Conservation (phyloP, 1,140 invertebrate genomes). For the Drosophila insularis region DNA sequence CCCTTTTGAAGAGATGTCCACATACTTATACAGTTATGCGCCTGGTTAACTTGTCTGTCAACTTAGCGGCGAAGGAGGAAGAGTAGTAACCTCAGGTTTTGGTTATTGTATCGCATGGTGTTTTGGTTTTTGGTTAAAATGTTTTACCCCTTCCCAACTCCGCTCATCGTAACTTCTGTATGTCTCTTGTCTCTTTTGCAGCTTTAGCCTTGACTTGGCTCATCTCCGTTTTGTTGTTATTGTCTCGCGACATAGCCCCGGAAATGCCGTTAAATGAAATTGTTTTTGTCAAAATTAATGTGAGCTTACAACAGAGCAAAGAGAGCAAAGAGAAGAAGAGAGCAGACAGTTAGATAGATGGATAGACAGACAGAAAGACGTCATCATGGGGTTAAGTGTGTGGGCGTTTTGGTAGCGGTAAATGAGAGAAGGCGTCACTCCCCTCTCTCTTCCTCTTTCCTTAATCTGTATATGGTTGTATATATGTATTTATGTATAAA, state of each 20-base stretch:
- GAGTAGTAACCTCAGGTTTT: neutral
- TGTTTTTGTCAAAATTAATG: constrained; percentile 76
- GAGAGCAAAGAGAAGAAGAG: constrained; percentile 2
- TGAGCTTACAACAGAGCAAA: constrained; percentile 41
- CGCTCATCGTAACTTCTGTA: neutral
- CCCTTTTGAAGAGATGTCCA: constrained; percentile 35
- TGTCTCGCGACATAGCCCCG: constrained; percentile 50
- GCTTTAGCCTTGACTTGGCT: constrained; percentile 29
- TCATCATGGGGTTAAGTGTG: constrained; percentile 58
- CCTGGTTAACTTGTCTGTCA: constrained; percentile 63
- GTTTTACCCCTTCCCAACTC: neutral
- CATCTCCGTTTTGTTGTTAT: constrained; percentile 10
- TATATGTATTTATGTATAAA: constrained; percentile 21
- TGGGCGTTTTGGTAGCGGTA: constrained; percentile 28
- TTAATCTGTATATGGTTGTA: constrained; percentile 5
- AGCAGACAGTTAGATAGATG: constrained; percentile 8
- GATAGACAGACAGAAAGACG: constrained; percentile 15
- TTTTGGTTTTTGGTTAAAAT: constrained; percentile 55
- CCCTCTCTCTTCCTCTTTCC: neutral
- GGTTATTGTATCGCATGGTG: constrained; percentile 19
- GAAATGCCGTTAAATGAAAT: constrained; percentile 74
- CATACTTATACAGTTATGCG: constrained; percentile 71
- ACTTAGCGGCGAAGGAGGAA: constrained; percentile 12
- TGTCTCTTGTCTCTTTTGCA: constrained; percentile 25
- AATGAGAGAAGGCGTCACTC: neutral